Conservation (phyloP, 2,113 vertebrate genomes). For the Ochotona princeps region DNA sequence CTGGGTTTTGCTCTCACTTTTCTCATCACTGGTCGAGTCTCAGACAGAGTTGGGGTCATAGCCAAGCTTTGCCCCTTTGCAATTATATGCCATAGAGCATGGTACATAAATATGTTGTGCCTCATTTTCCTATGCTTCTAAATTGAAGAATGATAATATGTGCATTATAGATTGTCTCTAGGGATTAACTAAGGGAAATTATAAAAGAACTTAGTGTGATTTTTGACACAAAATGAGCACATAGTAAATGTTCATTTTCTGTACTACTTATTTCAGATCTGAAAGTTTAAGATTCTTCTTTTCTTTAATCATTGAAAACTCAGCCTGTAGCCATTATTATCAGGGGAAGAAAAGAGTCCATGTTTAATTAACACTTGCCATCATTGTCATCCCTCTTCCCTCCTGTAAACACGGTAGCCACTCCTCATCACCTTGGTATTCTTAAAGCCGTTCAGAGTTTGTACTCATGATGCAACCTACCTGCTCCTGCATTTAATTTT, state of each 20-base stretch:
- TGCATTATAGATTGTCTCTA: background rate
- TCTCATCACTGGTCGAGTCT: background rate
- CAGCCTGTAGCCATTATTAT: background rate
- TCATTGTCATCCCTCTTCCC: background rate
- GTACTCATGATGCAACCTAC: background rate
- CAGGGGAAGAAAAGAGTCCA: background rate
- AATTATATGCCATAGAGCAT: background rate
- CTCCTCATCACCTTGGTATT: background rate
- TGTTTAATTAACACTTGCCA: background rate
- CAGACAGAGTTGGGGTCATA: background rate
- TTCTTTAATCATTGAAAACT: too few relatives aligned
- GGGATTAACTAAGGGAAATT: background rate
- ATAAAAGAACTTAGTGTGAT: background rate
- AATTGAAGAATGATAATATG: background rate
- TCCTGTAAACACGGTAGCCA: background rate
- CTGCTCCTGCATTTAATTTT: background rate
- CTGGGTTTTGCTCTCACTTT: background rate
- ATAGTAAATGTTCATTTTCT: too few relatives aligned
- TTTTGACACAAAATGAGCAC: background rate
- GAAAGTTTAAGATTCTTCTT: too few relatives aligned
- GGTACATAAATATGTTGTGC: background rate
- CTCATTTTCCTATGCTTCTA: background rate
- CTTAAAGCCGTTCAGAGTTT: background rate
- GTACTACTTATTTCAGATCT: too few relatives aligned
- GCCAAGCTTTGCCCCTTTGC: background rate